These are phyloP conservation scores for Pseudoatta argentina DNA, from an alignment of 1,140 invertebrate species.

Conservation along the genomic window DNA sequence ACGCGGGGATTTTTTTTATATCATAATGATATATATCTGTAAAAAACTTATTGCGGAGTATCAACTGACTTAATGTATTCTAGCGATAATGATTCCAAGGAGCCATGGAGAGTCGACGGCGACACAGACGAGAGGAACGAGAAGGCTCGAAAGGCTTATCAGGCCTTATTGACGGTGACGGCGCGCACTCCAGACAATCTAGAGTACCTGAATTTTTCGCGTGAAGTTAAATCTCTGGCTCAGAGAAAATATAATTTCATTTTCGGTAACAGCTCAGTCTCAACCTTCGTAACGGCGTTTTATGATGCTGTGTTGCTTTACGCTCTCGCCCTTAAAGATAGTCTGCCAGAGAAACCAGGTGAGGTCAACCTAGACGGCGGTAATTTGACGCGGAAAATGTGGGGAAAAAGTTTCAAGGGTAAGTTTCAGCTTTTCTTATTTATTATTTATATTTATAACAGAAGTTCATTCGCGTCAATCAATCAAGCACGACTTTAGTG, in stretches of 20 bases:
- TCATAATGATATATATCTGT: background rate
- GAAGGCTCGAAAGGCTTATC: slow-evolving; percentile 95
- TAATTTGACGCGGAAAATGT: slow-evolving; percentile 94
- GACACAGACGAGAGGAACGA: slow-evolving; percentile 94
- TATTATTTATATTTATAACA: background rate
- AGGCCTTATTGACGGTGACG: slow-evolving; percentile 96
- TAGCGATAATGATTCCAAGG: slow-evolving; percentile 84
- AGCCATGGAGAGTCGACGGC: slow-evolving; percentile 94
- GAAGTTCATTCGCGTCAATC: background rate
- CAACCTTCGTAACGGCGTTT: slow-evolving; percentile 96
- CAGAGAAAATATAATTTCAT: slow-evolving; percentile 93
- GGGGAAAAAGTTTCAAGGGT: slow-evolving; percentile 96
- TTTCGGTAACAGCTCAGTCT: slow-evolving; percentile 91
- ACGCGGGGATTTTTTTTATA: background rate
- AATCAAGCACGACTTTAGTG: background rate
- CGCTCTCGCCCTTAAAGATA: slow-evolving; percentile 95
- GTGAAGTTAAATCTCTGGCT: slow-evolving; percentile 93
- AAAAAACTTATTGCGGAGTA: background rate
- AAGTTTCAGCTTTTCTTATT: slow-evolving; percentile 18
- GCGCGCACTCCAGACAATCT: slow-evolving; percentile 92
- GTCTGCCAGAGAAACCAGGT: slow-evolving; percentile 89
- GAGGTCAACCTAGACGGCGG: slow-evolving; percentile 87
- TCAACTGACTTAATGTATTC: slow-evolving; percentile 57
- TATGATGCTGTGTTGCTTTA: slow-evolving; percentile 98
- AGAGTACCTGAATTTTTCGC: slow-evolving; percentile 92